Evolutionary conservation across 1,140 invertebrate species (phyloP).

Genomic region (Cotesia chilonis): DNA sequence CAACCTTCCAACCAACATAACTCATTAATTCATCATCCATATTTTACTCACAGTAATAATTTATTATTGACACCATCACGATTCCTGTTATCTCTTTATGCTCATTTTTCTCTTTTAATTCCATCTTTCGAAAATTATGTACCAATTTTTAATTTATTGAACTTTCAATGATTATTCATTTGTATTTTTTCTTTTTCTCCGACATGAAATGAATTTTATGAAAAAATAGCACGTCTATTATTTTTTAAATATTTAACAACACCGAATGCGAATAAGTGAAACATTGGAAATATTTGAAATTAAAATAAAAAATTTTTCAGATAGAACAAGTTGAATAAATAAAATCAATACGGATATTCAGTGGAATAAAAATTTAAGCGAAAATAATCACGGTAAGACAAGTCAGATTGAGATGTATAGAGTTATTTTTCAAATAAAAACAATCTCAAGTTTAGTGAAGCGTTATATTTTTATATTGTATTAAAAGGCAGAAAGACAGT

Average conservation of each 20-base stretch:
- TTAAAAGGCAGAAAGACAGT: slow-evolving; percentile 36
- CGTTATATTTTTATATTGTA: neutral
- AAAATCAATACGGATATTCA: slow-evolving; percentile 33
- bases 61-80: neutral
- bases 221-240: too few relatives aligned
- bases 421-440: neutral
- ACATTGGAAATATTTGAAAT: too few relatives aligned
- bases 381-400: slow-evolving; percentile 27
- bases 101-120: too few relatives aligned
- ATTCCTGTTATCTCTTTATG: too few relatives aligned
- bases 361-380: slow-evolving; percentile 38
- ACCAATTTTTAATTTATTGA: too few relatives aligned
- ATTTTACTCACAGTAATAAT: neutral
- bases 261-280: too few relatives aligned
- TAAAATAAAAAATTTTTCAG: neutral
- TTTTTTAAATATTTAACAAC: too few relatives aligned
- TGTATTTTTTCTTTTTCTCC: too few relatives aligned
- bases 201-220: too few relatives aligned
- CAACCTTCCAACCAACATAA: neutral
- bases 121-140: too few relatives aligned
- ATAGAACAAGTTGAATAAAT: neutral
- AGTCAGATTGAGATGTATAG: slow-evolving; percentile 1
- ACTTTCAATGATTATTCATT: too few relatives aligned
- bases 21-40: slow-evolving; percentile 5
- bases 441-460: slow-evolving; percentile 26